Percentiles rank a stretch among this genome's conserved stretches.
Evolutionary conservation across 2,888 invertebrate species (phyloP).

Genomic region (Caenorhabditis sp.): DNA sequence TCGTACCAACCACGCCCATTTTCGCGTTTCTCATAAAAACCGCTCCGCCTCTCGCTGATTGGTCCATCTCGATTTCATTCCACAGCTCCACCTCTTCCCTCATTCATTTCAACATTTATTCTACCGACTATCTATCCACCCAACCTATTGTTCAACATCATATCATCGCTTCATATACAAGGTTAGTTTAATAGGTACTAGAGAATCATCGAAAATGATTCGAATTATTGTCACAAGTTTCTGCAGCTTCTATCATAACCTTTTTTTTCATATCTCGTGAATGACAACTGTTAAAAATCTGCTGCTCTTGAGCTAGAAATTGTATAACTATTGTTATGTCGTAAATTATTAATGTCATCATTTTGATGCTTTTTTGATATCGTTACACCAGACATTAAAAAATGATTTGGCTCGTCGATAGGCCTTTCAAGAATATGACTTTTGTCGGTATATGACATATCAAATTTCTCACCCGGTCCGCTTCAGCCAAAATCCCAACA

Average conservation of each 20-base stretch:
- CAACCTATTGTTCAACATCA: background rate
- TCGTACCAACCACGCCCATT: background rate
- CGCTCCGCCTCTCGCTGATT: conserved; percentile 38
- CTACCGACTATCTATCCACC: background rate
- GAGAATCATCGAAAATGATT: background rate
- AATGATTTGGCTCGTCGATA: too few relatives aligned
- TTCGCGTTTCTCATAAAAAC: background rate
- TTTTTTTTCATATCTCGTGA: too few relatives aligned
- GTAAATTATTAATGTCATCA: background rate
- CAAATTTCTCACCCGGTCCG: too few relatives aligned
- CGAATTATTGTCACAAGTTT: too few relatives aligned
- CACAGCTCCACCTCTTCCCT: background rate
- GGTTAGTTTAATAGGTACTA: background rate
- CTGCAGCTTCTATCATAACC: too few relatives aligned
- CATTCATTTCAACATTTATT: background rate
- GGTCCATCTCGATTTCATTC: conserved; percentile 11
- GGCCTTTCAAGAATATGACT: too few relatives aligned
- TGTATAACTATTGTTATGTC: background rate
- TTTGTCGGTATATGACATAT: too few relatives aligned
- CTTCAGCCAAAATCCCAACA: too few relatives aligned
- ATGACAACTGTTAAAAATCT: background rate
- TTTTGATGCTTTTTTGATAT: background rate
- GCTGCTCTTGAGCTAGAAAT: background rate
- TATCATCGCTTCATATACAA: background rate
- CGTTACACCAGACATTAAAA: background rate